Evolutionary conservation across 2,797 vertebrate genomes (phyloP).

Genomic region (Mastacembelus armatus): DNA sequence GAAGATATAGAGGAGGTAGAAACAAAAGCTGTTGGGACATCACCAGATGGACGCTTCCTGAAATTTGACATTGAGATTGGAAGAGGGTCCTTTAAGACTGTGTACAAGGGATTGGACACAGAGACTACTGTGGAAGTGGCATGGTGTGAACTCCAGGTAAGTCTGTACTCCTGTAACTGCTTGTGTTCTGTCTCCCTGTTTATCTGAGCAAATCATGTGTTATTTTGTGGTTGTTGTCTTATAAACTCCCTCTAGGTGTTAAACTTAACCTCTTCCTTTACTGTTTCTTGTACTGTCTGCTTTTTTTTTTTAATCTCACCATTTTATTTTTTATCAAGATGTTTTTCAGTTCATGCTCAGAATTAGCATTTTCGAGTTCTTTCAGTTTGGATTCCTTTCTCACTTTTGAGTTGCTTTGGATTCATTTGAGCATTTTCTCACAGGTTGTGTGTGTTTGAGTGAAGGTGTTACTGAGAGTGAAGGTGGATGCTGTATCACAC

Average conservation of each 20-base stretch:
- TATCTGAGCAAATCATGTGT: accelerated
- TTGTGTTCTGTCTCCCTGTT: neutral
- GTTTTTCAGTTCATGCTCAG: neutral
- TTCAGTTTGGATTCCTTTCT: neutral
- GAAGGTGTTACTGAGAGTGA: neutral
- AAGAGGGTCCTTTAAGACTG: conserved; percentile 97
- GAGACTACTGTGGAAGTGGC: conserved; percentile 99
- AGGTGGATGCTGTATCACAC: neutral
- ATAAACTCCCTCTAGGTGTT: neutral
- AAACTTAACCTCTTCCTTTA: neutral
- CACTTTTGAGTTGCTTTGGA: conserved; percentile 3
- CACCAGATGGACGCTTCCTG: conserved; percentile 95
- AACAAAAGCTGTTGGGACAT: conserved; percentile 96
- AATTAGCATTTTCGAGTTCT: neutral
- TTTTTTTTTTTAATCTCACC: neutral
- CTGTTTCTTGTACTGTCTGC: neutral
- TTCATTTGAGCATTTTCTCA: neutral
- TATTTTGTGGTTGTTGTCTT: neutral
- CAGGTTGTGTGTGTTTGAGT: neutral
- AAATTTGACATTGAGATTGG: conserved; percentile 99
- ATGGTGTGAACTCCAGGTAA: conserved; percentile 99
- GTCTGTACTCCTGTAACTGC: conserved; percentile 14
- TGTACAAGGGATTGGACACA: conserved; percentile 98
- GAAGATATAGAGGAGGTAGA: conserved; percentile 96
- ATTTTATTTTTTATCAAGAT: neutral